These are phyloP conservation scores for Neoniphon sammara DNA, from an alignment of 2,797 vertebrate species.

Conservation along the genomic window DNA sequence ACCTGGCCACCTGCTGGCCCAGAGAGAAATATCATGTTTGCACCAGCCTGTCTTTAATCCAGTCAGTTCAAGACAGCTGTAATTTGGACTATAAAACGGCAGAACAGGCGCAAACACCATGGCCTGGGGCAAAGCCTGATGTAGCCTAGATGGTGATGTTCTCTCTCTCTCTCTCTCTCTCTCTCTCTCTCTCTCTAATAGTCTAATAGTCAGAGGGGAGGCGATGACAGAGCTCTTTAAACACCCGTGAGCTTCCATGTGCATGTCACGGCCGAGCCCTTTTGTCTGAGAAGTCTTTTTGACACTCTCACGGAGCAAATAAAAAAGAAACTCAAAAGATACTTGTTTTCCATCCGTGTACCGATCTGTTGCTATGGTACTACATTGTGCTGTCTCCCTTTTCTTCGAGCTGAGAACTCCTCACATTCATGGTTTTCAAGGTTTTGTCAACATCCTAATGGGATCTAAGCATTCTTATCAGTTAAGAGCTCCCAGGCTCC, in stretches of 20 bases:
- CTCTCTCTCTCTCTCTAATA: too few relatives aligned
- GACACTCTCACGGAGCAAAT: background rate
- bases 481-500: slow-evolving; percentile 30
- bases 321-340: slow-evolving; percentile 11
- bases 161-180: background rate
- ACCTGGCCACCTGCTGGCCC: slow-evolving; percentile 38
- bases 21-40: slow-evolving; percentile 34
- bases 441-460: slow-evolving; percentile 51
- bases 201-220: background rate
- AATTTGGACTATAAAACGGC: background rate
- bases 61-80: slow-evolving; percentile 9
- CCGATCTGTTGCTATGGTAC: slow-evolving; percentile 65
- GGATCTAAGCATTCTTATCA: slow-evolving; percentile 32
- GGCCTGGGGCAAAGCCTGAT: slow-evolving; percentile 10
- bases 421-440: slow-evolving; percentile 35
- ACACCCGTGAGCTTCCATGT: background rate
- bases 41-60: slow-evolving; percentile 18
- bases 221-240: too few relatives aligned
- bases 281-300: slow-evolving; percentile 5
- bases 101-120: background rate
- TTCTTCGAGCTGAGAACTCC: slow-evolving; percentile 29
- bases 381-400: slow-evolving; percentile 25
- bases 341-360: slow-evolving; percentile 21
- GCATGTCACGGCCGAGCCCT: background rate
- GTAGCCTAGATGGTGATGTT: slow-evolving; percentile 10